Evolutionary conservation across 64 coral and sea anemone species (phyloP), one percentile per base, ranked within the genome.

Genomic region (Orbicella faveolata): DNA sequence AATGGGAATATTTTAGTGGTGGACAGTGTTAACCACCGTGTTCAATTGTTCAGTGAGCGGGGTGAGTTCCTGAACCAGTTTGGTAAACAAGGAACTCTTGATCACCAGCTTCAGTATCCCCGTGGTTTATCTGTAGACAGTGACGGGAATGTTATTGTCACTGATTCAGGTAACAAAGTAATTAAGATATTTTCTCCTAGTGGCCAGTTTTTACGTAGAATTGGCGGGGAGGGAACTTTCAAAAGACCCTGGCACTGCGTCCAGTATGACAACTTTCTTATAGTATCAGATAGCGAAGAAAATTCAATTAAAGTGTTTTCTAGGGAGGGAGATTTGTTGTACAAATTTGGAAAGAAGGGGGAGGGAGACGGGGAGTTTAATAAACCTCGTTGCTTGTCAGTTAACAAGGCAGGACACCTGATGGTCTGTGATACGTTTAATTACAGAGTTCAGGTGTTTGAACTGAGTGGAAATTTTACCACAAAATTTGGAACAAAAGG

Each of bases 311-410:
- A 69, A 69, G 20, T 69, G 66, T 69, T 69, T n/a, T 18, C 20
- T 4, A 69, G 66, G 20, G 21, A n/a, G 9, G 66, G 66, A 9
- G 3, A 69, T 69, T 25, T 69, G 25, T 20, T 69, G 66, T 69
- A 69, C 66, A 69, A 69, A 69, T 69, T 69, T 69, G 66, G 66
- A 69, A 69, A 69, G 66, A 69, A 69, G 4, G 66, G 66, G 66
- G 7, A 69, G 2, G 66, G 66, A 20, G 18, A 69, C 21, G 66
- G 66, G 66, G 66, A 69, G 66, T 69, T 69, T 9, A n/a, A n/a
- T n/a, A n/a, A n/a, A n/a, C 64, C 64, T 67, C 0, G 18, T 20
- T 67, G 64, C 23, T 67, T 67, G 64, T 67, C 64, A 25, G 64
- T 67, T 67, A 67, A 67, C 64, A 67, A 67, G 18, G 64, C 64